These are phyloP conservation scores for Mantis religiosa DNA, from an alignment of 2,888 invertebrate species.

Conservation along the genomic window DNA sequence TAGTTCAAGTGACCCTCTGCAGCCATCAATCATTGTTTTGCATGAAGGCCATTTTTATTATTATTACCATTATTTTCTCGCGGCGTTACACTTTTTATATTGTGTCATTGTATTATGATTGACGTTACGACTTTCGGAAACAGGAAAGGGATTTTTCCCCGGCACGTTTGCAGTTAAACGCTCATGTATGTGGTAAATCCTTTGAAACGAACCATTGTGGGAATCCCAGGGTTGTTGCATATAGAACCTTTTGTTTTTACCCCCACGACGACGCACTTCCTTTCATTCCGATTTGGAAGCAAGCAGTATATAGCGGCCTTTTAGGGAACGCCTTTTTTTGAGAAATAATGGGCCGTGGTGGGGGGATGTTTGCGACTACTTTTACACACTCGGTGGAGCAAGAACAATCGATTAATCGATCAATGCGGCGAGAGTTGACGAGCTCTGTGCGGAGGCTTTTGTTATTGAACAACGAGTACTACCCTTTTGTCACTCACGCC, in stretches of 20 bases:
- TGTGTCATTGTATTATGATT: background rate
- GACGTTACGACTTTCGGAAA: background rate
- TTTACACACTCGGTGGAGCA: constrained; percentile 1
- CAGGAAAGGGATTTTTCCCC: background rate
- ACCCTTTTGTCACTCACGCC: background rate
- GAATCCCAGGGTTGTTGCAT: background rate
- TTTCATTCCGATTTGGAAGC: background rate
- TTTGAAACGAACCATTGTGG: background rate
- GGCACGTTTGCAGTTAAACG: background rate
- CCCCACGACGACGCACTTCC: background rate
- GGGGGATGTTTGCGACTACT: background rate
- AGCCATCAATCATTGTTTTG: background rate
- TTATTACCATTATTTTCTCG: background rate
- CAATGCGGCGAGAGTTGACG: background rate
- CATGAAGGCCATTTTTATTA: background rate
- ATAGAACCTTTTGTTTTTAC: background rate
- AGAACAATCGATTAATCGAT: constrained; percentile 11
- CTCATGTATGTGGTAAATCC: background rate
- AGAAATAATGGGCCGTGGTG: background rate
- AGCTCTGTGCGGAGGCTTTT: background rate
- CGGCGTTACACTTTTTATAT: background rate
- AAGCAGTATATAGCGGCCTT: background rate
- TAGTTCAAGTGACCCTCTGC: background rate
- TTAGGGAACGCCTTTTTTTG: background rate
- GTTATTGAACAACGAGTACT: background rate